Base-by-base conservation (phyloP, 2,113 vertebrate species). In the Bubalus kerabau region DNA sequence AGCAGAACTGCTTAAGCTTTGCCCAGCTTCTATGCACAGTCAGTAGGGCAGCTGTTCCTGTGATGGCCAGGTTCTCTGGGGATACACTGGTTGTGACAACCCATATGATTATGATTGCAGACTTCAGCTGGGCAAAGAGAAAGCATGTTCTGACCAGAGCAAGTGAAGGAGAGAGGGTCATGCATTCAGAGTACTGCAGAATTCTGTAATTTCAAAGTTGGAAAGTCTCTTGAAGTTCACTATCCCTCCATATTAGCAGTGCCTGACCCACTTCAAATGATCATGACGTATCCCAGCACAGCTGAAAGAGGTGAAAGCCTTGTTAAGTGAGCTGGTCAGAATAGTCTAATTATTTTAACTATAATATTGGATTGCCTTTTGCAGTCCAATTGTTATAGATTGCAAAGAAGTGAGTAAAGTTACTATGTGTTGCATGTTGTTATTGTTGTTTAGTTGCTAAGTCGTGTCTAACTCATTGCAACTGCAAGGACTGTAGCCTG, bases 21-120 rank as follows among this genome's bases (percentile, higher is more conserved):
- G 6, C 56, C 56, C 24, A 67, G 83, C 36, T 89, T 92, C 78
- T 94, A 83, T 87, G 76, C 57, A 24, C 24, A 93, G 56, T 74
- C 56, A 76, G 86, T 74, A 96, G 71, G 85, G 82, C 95, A 98
- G 97, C 88, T 97, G 94, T 97, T 96, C 36, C 64, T 87, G 16
- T 43, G n/a, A 91, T 76, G 88, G 78, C 10, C 92, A 90, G 52
- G 87, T 36, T 94, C 94, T 90, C 97, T 91, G 40, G 98, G 97
- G 95, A 98, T 5, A 21, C 2, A 11, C 91, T 78, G 67, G 48
- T 48, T 94, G 83, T 97, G 94, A 94, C 94, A 85, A 28, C 8
- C 71, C 93, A 97, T 91, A 83, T 94, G 80, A 96, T 97, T 96
- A 87, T 60, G 46, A 91, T 26, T 36, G 14, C 67, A 96, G 21